A percentile compares a stretch with the other conserved stretches of the same genome.
phyloP scores from a whole-genome alignment of 2,888 invertebrate species.

The Augochlorella aurata region DNA sequence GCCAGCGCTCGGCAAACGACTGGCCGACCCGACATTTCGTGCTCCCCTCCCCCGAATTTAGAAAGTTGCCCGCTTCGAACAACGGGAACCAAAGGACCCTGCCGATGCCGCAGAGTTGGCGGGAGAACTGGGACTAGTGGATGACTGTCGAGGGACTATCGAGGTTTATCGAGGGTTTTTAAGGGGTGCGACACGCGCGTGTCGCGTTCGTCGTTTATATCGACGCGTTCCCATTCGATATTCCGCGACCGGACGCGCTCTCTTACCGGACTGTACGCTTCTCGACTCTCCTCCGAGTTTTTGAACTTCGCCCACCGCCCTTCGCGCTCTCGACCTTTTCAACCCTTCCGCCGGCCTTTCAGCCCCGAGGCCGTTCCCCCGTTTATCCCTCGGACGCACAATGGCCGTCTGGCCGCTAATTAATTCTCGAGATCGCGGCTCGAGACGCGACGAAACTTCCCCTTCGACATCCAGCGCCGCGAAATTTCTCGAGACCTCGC shows the following conservation, averaged over 20 bases:
- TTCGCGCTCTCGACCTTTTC: background rate
- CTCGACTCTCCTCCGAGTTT: background rate
- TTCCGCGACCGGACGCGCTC: background rate
- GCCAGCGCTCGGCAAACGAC: constrained; percentile 76
- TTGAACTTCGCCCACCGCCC: background rate
- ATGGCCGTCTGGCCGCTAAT: constrained; percentile 60
- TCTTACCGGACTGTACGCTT: background rate
- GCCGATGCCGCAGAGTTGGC: no score
- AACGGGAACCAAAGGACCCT: background rate
- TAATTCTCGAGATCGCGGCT: constrained; percentile 62
- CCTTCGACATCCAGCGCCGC: background rate
- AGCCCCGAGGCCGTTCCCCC: constrained; percentile 17
- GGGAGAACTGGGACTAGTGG: background rate
- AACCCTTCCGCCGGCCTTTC: background rate
- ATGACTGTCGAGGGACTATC: no score
- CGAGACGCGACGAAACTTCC: constrained; percentile 46
- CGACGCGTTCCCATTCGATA: constrained; percentile 25
- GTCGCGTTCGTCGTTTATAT: no score
- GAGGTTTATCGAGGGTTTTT: background rate
- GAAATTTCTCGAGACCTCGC: constrained; percentile 14
- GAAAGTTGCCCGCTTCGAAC: background rate
- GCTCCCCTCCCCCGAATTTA: constrained; percentile 1
- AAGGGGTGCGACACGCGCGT: constrained; percentile 18
- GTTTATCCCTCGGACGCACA: constrained; percentile 52
- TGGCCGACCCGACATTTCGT: constrained; percentile 67